Evolutionary conservation across 1,140 invertebrate genomes (phyloP), one percentile per base, ranked within the genome.

Genomic region (Atta colombica): DNA sequence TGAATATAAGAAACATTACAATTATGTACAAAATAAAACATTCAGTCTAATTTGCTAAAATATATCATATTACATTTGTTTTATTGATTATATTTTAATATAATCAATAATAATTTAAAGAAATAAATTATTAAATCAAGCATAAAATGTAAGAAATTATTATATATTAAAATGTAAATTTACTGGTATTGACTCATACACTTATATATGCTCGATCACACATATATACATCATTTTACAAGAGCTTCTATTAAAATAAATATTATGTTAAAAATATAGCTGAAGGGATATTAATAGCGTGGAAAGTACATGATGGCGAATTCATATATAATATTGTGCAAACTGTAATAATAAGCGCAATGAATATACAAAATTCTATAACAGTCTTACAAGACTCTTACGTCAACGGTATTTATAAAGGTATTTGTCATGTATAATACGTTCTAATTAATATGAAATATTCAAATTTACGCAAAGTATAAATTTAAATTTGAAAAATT

Each of bases 261-360:
- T 39, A n/a, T 45, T 3, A 55, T 39, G 25, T 71, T 72, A 28
- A 58, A 71, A 53, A 55, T 28, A 12, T 45, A 93, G 93, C 90
- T 7, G 82, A 93, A 6, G 90, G 89, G 0, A 68, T 95, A 60
- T 60, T 95, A 14, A 91, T 90, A 7, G 39, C 90, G 3, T 95
- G 94, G 94, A 93, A 92, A 53, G 28, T 91, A 10, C 45, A 39
- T 3, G 80, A 77, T 0, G 25, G 82, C 18, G 89, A 93, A 28
- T 88, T 90, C n/a, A 53, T 91, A 2, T 77, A 84, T 6, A 61
- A 75, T 3, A 69, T 77, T 7, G 69, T 94, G 3, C 77, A 89
- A 25, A 85, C 81, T 7, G 91, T 90, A 0, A 91, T 94, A 5
- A 4, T 55, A 2, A 92, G 91, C 39, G 92, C 89, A 1, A 86